Base-by-base conservation (phyloP, 2,888 invertebrate genomes). In the Chrysotoxum bicinctum region DNA sequence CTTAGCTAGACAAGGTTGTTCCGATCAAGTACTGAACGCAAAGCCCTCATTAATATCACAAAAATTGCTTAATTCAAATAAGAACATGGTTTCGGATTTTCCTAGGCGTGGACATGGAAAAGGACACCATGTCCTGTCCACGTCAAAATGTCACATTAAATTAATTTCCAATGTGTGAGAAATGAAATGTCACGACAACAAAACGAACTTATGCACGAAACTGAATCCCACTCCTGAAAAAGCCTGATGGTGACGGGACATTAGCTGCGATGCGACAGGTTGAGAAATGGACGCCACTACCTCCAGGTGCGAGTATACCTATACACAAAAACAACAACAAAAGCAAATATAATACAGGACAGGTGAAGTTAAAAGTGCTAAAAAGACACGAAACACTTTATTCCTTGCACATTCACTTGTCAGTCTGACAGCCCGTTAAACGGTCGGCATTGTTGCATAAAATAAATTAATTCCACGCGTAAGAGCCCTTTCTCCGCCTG, bases 71-170 rank as follows among this genome's bases (percentile, higher is more conserved):
- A 26, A 26, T 26, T n/a, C 23, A 26, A 30, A 3, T 30, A 19
- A 35, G 19, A 62, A 14, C 48, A 48, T 35, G 21, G 10, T 64
- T 64, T 32, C 32, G 48, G 23, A 14, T 32, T 45, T 48, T 58
- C 35, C 66, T 16, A 68, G 52, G 76, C 52, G 76, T 26, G 76
- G 58, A 76, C 76, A 68, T 77, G 60, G 68, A 68, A 21, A 77
- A 54, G 76, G 54, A 73, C 69, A 74, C 19, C 74, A 78, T n/a
- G n/a, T n/a, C n/a, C n/a, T n/a, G n/a, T 74, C 75, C 58, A 52
- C 76, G 72, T 84, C 80, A 80, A 80, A 75, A 60, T 81, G 85
- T 81, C 69, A 64, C 62, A 81, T 74, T 74, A 77, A 66, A 81
- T 85, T 85, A 81, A 81, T 81, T 81, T 68, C 19, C 72, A 56